Conservation (phyloP, 1,140 invertebrate species). For the Calephelis virginiensis region DNA sequence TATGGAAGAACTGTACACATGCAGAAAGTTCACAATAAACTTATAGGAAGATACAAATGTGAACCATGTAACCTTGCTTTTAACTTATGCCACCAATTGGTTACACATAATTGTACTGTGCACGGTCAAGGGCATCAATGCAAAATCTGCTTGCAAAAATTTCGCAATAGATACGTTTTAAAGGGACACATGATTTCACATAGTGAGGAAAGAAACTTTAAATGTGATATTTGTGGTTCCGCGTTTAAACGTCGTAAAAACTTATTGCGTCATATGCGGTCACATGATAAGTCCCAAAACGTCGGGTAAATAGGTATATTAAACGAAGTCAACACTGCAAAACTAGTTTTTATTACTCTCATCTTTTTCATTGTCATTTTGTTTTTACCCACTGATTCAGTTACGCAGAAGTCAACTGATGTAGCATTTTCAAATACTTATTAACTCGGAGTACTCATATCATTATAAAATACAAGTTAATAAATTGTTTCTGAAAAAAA, state of each 20-base stretch:
- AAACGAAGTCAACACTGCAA: constrained; percentile 9
- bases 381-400: too few relatives aligned
- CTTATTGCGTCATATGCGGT: constrained; percentile 64
- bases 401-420: too few relatives aligned
- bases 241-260: constrained; percentile 73
- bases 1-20: constrained; percentile 68
- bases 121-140: constrained; percentile 79
- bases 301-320: background rate
- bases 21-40: constrained; percentile 50
- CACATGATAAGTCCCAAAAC: constrained; percentile 46
- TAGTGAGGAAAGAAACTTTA: constrained; percentile 81
- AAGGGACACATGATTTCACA: constrained; percentile 83
- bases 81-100: constrained; percentile 56
- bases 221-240: constrained; percentile 76
- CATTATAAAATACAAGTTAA: too few relatives aligned
- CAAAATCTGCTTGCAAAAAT: constrained; percentile 81
- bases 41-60: constrained; percentile 64
- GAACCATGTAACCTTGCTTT: constrained; percentile 58
- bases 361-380: too few relatives aligned
- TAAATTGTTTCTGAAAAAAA: too few relatives aligned
- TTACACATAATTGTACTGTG: constrained; percentile 51
- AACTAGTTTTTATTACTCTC: constrained; percentile 8
- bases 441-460: too few relatives aligned
- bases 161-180: constrained; percentile 80
- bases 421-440: too few relatives aligned